Evolutionary conservation across 1,140 invertebrate genomes (phyloP), one percentile per base, ranked within the genome.

Genomic region (Trialeurodes vaporariorum): DNA sequence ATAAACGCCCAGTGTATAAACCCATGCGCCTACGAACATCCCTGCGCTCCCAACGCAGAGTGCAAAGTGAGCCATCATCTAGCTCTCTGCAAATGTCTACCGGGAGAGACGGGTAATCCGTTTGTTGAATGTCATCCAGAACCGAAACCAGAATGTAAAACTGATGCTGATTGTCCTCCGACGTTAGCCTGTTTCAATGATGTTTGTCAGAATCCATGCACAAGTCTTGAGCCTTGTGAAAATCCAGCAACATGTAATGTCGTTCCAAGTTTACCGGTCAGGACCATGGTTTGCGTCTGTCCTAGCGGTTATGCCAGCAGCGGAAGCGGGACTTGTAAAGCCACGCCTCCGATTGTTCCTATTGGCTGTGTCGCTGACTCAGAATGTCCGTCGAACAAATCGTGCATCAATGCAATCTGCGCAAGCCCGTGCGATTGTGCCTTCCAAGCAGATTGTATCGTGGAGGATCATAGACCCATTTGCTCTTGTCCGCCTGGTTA

Each of bases 261-360:
- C 0, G 83, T 90, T 24, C 84, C 88, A 13, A 89, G 91, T 1
- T 76, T 87, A 23, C 92, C 93, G 0, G 87, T 94, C 1, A 82
- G 91, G 61, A 93, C 92, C 0, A 92, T 95, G 90, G 82, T 92
- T 13, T 96, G 93, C 73, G 83, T 88, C 0, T 95, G 93, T 74
- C 91, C 92, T 23, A 86, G 86, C 68, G 91, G 92, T n/a, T 94
- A 92, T 71, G 85, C 92, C 0, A 92, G 89, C 76, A 87, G 85
- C 71, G 89, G 90, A 65, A 92, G 86, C 72, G 91, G 89, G 63
- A 85, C 84, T 59, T 92, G 90, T 74, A 84, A 86, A 68, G 83
- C 89, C 1, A 85, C 85, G 1, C 84, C 81, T 40, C 83, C 88
- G 0, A 79, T 90, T 1, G 77, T 80, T 2, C 80, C 83, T 26